Evolutionary conservation across 2,113 vertebrate species (phyloP).

Genomic region (Labeo catla): DNA sequence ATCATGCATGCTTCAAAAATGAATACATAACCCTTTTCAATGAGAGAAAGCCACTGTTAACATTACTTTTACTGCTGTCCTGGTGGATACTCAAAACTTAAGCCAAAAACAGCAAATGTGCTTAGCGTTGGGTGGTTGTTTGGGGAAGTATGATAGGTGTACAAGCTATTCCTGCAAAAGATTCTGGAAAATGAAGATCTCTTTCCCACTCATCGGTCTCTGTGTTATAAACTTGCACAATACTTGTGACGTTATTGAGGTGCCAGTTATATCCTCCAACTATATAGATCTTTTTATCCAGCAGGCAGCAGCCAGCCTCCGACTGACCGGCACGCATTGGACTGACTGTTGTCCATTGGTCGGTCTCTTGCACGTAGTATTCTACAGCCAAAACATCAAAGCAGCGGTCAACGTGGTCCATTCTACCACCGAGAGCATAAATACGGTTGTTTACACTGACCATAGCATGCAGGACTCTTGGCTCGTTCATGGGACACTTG

Average conservation of each 20-base stretch:
- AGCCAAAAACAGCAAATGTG: background rate
- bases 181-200: conserved; percentile 95
- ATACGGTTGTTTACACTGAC: conserved; percentile 77
- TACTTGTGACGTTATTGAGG: conserved; percentile 95
- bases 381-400: conserved; percentile 93
- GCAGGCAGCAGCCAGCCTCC: conserved; percentile 89
- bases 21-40: background rate
- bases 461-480: conserved; percentile 93
- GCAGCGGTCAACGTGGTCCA: conserved; percentile 96
- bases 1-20: background rate
- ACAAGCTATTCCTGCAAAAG: conserved; percentile 91
- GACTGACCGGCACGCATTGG: conserved; percentile 95
- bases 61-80: background rate
- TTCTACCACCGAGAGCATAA: conserved; percentile 91
- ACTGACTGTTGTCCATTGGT: conserved; percentile 94
- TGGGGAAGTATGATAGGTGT: conserved; percentile 87
- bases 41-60: background rate
- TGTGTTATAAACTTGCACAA: conserved; percentile 95
- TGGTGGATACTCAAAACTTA: background rate
- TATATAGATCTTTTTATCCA: conserved; percentile 90
- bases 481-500: conserved; percentile 91
- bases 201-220: conserved; percentile 95
- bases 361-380: conserved; percentile 87
- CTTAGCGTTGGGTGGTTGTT: conserved; percentile 76
- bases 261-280: conserved; percentile 98